Conservation (phyloP, 35 echinoderm and acorn worm genomes). For the Ptychodera flava region DNA sequence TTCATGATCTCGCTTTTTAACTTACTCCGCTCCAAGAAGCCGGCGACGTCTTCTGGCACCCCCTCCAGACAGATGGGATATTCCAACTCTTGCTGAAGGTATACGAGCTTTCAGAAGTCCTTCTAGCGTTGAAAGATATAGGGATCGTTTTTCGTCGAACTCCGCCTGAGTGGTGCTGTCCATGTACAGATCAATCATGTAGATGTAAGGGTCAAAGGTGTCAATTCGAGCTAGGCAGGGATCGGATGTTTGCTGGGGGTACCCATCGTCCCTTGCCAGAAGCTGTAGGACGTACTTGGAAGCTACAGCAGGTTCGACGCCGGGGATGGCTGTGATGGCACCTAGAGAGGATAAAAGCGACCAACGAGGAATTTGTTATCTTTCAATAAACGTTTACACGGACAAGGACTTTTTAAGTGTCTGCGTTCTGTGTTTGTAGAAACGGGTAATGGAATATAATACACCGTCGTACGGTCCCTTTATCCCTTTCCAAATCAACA, state of each 20-base stretch:
- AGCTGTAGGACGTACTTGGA: background rate
- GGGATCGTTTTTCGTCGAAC: background rate
- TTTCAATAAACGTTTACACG: too few species aligned
- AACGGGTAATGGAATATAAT: too few species aligned
- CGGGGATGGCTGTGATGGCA: background rate
- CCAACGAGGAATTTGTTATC: too few species aligned
- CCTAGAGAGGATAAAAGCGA: too few species aligned
- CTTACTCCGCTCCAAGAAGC: background rate
- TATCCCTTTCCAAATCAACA: too few species aligned
- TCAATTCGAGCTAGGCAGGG: background rate
- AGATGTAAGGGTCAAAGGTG: background rate
- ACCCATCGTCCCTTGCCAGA: background rate
- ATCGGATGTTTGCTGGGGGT: background rate
- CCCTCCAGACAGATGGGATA: background rate
- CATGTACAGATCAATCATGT: background rate
- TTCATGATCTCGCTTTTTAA: too few species aligned
- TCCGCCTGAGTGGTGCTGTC: background rate
- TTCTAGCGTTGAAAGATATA: background rate
- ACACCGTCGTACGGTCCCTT: too few species aligned
- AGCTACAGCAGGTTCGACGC: background rate
- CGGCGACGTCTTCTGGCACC: background rate
- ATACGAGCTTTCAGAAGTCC: background rate
- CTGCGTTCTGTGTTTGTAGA: too few species aligned
- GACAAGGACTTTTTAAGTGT: too few species aligned
- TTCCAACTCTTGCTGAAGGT: background rate